phyloP scores from a whole-genome alignment of 2,888 invertebrate species.

The Actias luna region DNA sequence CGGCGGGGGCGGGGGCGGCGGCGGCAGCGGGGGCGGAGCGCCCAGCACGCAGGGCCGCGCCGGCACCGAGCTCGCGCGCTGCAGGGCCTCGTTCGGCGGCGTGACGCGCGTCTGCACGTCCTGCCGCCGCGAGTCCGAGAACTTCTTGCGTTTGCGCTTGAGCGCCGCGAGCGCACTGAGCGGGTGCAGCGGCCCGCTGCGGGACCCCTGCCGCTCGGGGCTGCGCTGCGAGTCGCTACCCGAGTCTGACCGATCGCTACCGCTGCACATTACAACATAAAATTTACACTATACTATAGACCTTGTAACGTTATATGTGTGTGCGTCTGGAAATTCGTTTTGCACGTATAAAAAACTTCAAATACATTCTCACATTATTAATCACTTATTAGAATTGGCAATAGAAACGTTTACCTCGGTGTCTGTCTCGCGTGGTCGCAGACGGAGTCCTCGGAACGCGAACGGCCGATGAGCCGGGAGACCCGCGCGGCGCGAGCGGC shows the following conservation, averaged over 20 bases:
- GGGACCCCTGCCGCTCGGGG: constrained; percentile 53
- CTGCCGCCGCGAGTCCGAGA: constrained; percentile 88
- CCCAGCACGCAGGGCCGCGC: constrained; percentile 43
- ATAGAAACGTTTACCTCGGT: constrained; percentile 49
- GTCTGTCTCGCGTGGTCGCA: constrained; percentile 82
- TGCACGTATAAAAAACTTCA: too few species aligned
- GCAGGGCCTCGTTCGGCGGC: constrained; percentile 46
- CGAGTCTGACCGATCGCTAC: constrained; percentile 86
- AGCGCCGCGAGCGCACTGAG: constrained; percentile 87
- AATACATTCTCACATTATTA: too few species aligned
- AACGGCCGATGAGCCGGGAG: constrained; percentile 89
- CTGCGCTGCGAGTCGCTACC: constrained; percentile 88
- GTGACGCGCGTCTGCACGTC: constrained; percentile 45
- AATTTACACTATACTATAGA: too few species aligned
- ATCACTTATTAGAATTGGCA: too few species aligned
- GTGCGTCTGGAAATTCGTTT: too few species aligned
- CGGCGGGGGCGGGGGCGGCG: constrained; percentile 39
- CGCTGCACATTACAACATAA: constrained; percentile 46
- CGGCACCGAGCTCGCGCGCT: constrained; percentile 53
- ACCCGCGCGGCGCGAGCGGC: constrained; percentile 92
- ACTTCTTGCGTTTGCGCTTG: constrained; percentile 91
- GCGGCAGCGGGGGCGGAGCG: constrained; percentile 59
- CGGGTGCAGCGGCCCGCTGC: constrained; percentile 61
- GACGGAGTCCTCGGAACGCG: constrained; percentile 91
- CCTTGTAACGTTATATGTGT: too few species aligned